Percentiles rank a stretch among this genome's conserved stretches.
These are phyloP conservation scores for Lacerta viridis DNA, from an alignment of 2,797 vertebrate genomes.

Conservation along the genomic window DNA sequence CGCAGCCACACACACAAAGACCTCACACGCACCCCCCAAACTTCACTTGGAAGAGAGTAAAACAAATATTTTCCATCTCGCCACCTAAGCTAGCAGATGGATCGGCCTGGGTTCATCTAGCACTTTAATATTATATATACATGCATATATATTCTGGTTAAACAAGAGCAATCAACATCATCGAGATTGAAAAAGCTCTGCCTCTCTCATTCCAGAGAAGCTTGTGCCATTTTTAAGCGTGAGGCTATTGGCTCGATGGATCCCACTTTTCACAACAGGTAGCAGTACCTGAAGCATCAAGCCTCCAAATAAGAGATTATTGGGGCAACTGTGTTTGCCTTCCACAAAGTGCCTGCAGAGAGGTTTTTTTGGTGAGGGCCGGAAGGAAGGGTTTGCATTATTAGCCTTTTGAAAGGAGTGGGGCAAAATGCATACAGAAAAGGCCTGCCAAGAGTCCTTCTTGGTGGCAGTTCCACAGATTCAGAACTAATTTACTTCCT, in stretches of 20 bases:
- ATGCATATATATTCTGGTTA: not conserved
- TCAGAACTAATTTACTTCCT: not conserved
- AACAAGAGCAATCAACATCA: not conserved
- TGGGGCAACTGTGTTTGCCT: not conserved
- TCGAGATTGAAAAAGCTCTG: not conserved
- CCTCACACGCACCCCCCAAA: not conserved
- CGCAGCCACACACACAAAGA: not conserved
- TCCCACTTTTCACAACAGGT: too few species aligned
- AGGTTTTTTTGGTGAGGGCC: too few species aligned
- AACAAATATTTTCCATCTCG: not conserved
- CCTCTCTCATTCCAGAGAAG: not conserved
- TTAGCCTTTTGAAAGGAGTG: not conserved
- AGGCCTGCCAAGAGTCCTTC: not conserved
- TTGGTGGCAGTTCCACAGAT: not conserved
- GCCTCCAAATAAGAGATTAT: not conserved
- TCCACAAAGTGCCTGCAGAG: not conserved
- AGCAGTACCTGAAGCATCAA: too few species aligned
- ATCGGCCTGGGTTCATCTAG: not conserved
- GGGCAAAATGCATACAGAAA: not conserved
- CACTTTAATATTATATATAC: not conserved
- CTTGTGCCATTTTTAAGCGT: not conserved
- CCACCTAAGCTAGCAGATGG: constrained; percentile 15
- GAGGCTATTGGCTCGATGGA: not conserved
- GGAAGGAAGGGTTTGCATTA: not conserved
- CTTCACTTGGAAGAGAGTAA: not conserved